Base-by-base conservation (phyloP, 2,888 invertebrate species). In the Raillietiella orientalis region DNA sequence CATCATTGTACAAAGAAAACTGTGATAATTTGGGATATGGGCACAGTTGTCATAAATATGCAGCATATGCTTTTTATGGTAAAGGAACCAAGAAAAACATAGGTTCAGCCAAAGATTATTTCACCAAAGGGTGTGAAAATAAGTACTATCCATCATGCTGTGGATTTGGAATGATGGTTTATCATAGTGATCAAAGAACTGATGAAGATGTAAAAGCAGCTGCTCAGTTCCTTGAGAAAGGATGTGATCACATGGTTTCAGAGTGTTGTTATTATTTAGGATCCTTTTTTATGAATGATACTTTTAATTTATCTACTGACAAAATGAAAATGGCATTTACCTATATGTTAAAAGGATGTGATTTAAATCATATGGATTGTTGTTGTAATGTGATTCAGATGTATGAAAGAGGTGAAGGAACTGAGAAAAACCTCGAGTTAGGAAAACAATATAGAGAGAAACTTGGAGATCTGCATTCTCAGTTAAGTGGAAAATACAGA, bases 311-410 rank as follows among this genome's bases (percentile, higher is more conserved):
- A n/a, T n/a, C n/a, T n/a, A n/a, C n/a, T n/a, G n/a, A n/a, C n/a
- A 62, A 79, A 39, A 59, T 62, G 55, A 53, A 52, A 21, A 65
- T 70, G 45, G 79, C 82, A 0, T 71, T 74, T 42, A 50, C 61
- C 19, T 67, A 59, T 38, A 66, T 74, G 0, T 47, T 56, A 29
- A 66, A 62, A 43, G 72, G 67, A 0, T 93, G 90, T 43, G 67
- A 77, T 32, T 46, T 65, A 1, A 70, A 67, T 12, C 69, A 79
- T 40, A 61, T 75, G 42, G 69, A 66, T 40, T 71, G 74, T 1
- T 93, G 93, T 50, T 66, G 67, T 0, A 87, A 87, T 50, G 52
- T 84, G 2, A 66, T 77, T 39, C 61, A 69, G 44, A 77, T 79
- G 70, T 71, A 72, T 42, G 32, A 28, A 17, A 31, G 35, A 41